Evolutionary conservation across 1,140 invertebrate species (phyloP).

Genomic region (Manduca sexta): DNA sequence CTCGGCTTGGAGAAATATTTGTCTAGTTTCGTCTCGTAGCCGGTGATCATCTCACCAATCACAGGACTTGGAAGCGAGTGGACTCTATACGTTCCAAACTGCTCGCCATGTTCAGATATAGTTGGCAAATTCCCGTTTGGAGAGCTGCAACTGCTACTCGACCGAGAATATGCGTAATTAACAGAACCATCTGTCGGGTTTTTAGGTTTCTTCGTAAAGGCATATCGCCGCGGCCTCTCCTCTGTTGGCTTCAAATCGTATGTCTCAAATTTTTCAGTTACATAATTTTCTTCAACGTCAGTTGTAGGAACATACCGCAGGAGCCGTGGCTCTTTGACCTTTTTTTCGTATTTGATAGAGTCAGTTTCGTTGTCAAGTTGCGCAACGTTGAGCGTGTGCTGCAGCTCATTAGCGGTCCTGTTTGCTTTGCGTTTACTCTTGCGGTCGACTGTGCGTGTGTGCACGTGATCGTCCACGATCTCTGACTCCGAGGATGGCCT

Average conservation of each 20-base stretch:
- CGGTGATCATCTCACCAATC: conserved; percentile 24
- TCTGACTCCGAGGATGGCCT: conserved; percentile 55
- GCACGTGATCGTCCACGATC: conserved; percentile 58
- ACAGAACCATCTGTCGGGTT: conserved; percentile 60
- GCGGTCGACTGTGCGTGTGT: conserved; percentile 49
- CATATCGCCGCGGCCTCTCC: conserved; percentile 42
- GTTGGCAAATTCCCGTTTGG: conserved; percentile 55
- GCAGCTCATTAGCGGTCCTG: conserved; percentile 46
- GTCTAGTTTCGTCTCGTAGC: conserved; percentile 56
- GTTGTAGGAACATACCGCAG: conserved; percentile 59
- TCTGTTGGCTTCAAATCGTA: conserved; percentile 53
- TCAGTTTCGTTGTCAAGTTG: conserved; percentile 65
- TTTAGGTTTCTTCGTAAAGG: conserved; percentile 60
- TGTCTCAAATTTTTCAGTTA: conserved; percentile 57
- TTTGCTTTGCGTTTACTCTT: conserved; percentile 46
- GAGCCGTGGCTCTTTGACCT: conserved; percentile 53
- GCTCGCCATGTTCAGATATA: conserved; percentile 59
- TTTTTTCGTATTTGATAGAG: conserved; percentile 61
- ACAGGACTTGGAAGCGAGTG: conserved; percentile 28
- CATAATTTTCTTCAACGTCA: conserved; percentile 52
- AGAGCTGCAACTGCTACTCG: conserved; percentile 60
- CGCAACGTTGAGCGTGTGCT: conserved; percentile 36
- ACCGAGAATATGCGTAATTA: conserved; percentile 60
- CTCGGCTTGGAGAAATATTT: conserved; percentile 62
- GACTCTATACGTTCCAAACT: conserved; percentile 50